Conservation (phyloP, 2,113 vertebrate species). For the Tyto alba region DNA sequence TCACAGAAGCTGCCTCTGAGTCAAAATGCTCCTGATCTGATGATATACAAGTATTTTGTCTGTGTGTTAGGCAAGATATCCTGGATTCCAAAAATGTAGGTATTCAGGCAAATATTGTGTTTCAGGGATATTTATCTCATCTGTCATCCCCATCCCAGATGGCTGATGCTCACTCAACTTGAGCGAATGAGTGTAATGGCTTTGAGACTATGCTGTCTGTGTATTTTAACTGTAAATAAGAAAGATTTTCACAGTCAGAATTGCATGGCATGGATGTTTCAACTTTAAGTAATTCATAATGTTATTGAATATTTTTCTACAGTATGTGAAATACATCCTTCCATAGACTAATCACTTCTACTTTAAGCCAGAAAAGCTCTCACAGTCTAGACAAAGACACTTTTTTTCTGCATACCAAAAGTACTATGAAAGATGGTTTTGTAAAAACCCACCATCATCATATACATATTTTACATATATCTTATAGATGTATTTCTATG, state of each 20-base stretch:
- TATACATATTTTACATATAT: neutral
- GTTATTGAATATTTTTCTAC: neutral
- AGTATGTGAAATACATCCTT: neutral
- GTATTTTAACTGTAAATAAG: neutral
- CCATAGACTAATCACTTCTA: neutral
- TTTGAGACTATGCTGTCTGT: neutral
- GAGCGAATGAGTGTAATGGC: neutral
- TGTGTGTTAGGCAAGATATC: neutral
- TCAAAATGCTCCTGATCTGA: neutral
- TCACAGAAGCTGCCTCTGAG: neutral
- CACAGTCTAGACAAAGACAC: neutral
- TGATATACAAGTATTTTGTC: neutral
- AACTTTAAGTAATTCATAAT: neutral
- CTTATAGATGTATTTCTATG: neutral
- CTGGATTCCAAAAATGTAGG: neutral
- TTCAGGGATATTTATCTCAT: neutral
- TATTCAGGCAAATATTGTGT: neutral
- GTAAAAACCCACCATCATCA: rapidly evolving
- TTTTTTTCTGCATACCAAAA: neutral
- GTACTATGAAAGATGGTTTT: neutral
- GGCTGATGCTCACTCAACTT: neutral
- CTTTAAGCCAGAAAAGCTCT: neutral
- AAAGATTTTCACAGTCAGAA: neutral
- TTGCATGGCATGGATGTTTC: neutral
- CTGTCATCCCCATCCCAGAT: neutral